These are phyloP conservation scores for Brachyhypopomus gauderio DNA, from an alignment of 2,113 vertebrate species.

Conservation along the genomic window DNA sequence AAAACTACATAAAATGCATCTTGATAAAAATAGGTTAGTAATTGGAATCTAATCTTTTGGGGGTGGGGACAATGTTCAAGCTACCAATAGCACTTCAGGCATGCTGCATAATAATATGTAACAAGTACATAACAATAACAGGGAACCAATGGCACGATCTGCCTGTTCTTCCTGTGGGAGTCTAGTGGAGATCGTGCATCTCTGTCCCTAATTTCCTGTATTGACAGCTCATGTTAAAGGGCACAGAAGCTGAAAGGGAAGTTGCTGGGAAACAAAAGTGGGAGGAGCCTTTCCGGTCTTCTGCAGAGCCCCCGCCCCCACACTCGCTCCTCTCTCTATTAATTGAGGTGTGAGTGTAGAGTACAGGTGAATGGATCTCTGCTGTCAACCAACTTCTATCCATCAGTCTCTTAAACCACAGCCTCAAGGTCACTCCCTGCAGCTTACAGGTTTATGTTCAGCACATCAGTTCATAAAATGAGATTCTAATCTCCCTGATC, in stretches of 20 bases:
- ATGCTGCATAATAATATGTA: not conserved
- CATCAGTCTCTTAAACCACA: conserved; percentile 46
- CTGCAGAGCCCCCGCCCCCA: conserved; percentile 25
- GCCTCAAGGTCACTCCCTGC: conserved; percentile 50
- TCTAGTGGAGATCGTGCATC: not conserved
- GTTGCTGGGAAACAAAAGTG: conserved; percentile 8
- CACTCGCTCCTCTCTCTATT: conserved; percentile 52
- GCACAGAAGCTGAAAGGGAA: conserved; percentile 7
- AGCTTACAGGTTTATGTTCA: conserved; percentile 44
- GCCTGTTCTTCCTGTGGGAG: not conserved
- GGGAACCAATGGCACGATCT: not conserved
- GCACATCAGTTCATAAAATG: conserved; percentile 51
- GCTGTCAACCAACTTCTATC: conserved; percentile 51
- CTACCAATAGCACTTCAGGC: not conserved
- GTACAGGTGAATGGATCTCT: conserved; percentile 51
- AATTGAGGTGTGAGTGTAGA: conserved; percentile 56
- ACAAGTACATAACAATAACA: not conserved
- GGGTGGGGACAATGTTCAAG: not conserved
- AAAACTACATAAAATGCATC: conserved; percentile 41
- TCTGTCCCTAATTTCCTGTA: conserved; percentile 6
- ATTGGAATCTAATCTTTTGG: conserved; percentile 21
- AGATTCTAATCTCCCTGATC: conserved; percentile 59
- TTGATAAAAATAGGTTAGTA: conserved; percentile 43
- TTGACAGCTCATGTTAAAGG: conserved; percentile 11
- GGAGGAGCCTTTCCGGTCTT: conserved; percentile 28